Percentiles rank a stretch among this genome's conserved stretches.
phyloP scores from a whole-genome alignment of 2,797 vertebrate genomes.

The Pangasius sanitwongsei region DNA sequence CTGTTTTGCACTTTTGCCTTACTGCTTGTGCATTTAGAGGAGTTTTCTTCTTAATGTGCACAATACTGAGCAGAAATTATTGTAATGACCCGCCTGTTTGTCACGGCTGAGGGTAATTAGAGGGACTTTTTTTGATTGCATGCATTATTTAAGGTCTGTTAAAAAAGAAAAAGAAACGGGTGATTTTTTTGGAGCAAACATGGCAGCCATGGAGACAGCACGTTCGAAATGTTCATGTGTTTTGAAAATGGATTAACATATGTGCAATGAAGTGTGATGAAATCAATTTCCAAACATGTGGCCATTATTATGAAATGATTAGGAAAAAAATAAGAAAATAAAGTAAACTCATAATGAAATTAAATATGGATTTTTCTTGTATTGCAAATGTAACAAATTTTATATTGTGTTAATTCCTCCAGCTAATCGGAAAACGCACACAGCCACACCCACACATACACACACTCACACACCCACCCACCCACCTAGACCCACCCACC shows the following conservation, averaged over 20 bases:
- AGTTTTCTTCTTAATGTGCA: too few species aligned
- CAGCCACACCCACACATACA: background rate
- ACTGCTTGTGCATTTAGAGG: too few species aligned
- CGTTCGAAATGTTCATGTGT: background rate
- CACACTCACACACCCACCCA: too few species aligned
- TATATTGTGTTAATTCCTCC: background rate
- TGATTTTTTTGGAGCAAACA: background rate
- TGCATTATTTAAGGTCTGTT: background rate
- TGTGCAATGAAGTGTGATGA: background rate
- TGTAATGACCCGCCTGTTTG: background rate
- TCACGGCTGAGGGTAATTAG: background rate
- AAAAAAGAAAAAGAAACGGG: background rate
- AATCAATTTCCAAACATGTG: background rate
- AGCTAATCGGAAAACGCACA: background rate
- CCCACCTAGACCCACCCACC: background rate
- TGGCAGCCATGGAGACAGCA: background rate
- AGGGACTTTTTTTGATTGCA: background rate
- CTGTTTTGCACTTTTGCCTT: too few species aligned
- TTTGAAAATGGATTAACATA: background rate
- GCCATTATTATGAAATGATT: background rate
- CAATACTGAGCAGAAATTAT: too few species aligned
- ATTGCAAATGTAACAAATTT: background rate
- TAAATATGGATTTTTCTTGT: background rate
- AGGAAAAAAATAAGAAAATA: background rate
- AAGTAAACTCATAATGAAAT: background rate